phyloP scores from a whole-genome alignment of 2,797 vertebrate genomes.

The Melanotaenia maccullochi region DNA sequence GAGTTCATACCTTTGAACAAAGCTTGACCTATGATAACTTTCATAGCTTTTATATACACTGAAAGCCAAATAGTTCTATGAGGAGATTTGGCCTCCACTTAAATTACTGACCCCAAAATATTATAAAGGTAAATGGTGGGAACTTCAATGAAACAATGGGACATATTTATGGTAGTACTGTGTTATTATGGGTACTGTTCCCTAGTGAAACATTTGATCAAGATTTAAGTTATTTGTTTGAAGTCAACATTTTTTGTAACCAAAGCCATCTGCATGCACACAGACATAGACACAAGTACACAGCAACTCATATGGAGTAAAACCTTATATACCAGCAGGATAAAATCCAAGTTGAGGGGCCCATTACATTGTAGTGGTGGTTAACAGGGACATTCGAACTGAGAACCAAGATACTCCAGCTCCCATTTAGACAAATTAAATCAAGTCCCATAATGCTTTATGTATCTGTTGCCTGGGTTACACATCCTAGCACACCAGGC shows the following conservation, averaged over 20 bases:
- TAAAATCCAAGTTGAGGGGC: constrained; percentile 81
- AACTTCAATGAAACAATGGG: constrained; percentile 49
- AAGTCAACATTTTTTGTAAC: not conserved
- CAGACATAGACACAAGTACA: not conserved
- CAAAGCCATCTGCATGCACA: not conserved
- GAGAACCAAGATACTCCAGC: constrained; percentile 84
- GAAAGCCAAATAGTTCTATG: constrained; percentile 54
- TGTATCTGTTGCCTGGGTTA: constrained; percentile 82
- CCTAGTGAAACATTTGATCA: constrained; percentile 5
- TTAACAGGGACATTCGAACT: constrained; percentile 86
- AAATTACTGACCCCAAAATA: constrained; percentile 63
- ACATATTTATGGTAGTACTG: constrained; percentile 16
- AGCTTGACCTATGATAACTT: constrained; percentile 59
- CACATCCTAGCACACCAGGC: constrained; percentile 78
- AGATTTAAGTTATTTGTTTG: constrained; percentile 30
- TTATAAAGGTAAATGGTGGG: constrained; percentile 52
- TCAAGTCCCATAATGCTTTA: constrained; percentile 83
- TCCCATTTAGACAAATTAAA: constrained; percentile 87
- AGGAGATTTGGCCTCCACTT: constrained; percentile 63
- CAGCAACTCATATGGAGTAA: constrained; percentile 53
- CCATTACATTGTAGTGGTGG: constrained; percentile 86
- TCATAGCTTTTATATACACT: constrained; percentile 45
- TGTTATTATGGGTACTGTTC: constrained; percentile 18
- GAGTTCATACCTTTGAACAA: constrained; percentile 62
- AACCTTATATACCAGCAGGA: constrained; percentile 70